phyloP scores from a whole-genome alignment of 2,888 invertebrate genomes.

The Eurytoma californica region DNA sequence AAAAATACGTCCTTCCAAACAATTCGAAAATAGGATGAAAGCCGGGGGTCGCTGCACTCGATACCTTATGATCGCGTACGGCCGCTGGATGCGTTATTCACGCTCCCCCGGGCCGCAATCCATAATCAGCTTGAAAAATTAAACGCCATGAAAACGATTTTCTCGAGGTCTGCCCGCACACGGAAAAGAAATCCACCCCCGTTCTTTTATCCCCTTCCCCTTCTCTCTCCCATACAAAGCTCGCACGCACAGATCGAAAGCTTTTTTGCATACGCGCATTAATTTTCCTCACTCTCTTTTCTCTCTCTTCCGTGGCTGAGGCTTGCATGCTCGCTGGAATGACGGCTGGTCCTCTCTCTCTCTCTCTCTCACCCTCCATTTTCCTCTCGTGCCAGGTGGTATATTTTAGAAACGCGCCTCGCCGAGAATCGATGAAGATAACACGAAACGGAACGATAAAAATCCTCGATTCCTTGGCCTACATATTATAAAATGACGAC shows the following conservation, averaged over 20 bases:
- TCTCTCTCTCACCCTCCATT: neutral
- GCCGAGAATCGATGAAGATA: constrained; percentile 46
- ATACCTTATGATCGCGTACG: neutral
- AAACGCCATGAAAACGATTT: neutral
- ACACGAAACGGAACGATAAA: constrained; percentile 49
- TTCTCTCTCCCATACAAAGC: neutral
- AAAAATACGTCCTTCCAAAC: too few relatives aligned
- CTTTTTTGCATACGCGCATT: constrained; percentile 36
- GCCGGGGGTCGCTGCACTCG: too few relatives aligned
- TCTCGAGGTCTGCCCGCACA: too few relatives aligned
- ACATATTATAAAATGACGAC: constrained; percentile 51
- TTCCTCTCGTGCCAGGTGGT: constrained; percentile 26
- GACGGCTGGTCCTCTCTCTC: neutral
- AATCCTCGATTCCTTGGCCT: constrained; percentile 51
- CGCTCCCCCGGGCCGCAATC: neutral
- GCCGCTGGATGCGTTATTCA: neutral
- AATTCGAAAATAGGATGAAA: neutral
- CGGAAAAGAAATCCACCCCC: neutral
- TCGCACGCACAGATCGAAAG: constrained; percentile 5
- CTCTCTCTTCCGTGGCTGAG: neutral
- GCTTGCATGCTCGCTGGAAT: neutral
- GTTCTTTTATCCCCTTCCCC: neutral
- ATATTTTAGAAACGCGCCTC: constrained; percentile 34
- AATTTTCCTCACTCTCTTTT: constrained; percentile 23
- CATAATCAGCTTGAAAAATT: constrained; percentile 20